Evolutionary conservation across 2,797 vertebrate species (phyloP).

Genomic region (Protosalanx chinensis): DNA sequence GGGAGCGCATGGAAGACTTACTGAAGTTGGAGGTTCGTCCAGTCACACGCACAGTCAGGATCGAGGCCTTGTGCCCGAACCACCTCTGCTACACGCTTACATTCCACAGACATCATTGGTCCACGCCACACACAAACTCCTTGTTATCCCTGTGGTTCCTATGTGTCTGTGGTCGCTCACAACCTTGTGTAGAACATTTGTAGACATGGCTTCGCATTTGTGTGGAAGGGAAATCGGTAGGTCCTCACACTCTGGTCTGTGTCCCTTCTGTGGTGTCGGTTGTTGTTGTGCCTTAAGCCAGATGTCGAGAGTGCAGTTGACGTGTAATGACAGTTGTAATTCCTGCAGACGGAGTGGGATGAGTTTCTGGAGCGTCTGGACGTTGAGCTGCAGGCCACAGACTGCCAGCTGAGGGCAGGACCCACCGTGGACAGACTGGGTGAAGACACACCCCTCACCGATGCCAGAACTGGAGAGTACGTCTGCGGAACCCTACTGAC

Average conservation of each 20-base stretch:
- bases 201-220: not conserved
- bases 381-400: constrained; percentile 43
- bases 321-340: not conserved
- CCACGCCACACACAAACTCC: not conserved
- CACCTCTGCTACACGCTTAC: not conserved
- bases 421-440: constrained; percentile 40
- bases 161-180: not conserved
- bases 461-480: constrained; percentile 61
- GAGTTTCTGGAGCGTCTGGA: constrained; percentile 67
- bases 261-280: too few species aligned
- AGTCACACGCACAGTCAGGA: not conserved
- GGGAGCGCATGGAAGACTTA: constrained; percentile 63
- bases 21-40: constrained; percentile 66
- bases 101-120: not conserved
- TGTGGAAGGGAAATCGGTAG: not conserved
- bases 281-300: too few species aligned
- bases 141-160: not conserved
- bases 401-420: constrained; percentile 32
- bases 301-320: too few species aligned
- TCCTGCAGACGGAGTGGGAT: constrained; percentile 69
- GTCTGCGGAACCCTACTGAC: not conserved
- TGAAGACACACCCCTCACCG: constrained; percentile 42
- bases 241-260: not conserved
- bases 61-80: not conserved
- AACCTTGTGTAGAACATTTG: not conserved